phyloP scores from a whole-genome alignment of 2,888 invertebrate genomes.

The Caenorhabditis imperialis region DNA sequence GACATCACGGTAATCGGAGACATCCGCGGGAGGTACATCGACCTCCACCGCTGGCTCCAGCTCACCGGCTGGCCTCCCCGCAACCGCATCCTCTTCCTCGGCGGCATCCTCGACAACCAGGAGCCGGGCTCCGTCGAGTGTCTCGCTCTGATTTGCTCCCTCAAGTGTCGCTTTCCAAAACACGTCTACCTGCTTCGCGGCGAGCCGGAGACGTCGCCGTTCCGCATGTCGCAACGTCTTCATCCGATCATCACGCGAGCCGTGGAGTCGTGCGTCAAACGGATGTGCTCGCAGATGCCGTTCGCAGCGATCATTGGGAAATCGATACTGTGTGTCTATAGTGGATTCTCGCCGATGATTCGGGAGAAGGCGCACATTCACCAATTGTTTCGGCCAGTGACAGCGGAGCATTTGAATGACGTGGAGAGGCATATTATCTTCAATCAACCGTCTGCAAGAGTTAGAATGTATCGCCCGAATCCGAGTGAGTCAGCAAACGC shows the following conservation, averaged over 20 bases:
- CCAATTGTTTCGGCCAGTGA: constrained; percentile 44
- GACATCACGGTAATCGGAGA: constrained; percentile 56
- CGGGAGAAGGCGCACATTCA: constrained; percentile 30
- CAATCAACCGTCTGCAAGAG: constrained; percentile 51
- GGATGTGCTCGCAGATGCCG: constrained; percentile 61
- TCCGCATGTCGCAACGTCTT: constrained; percentile 48
- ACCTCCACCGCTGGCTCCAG: constrained; percentile 61
- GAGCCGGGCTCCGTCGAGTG: constrained; percentile 57
- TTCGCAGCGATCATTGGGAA: constrained; percentile 57
- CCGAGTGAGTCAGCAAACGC: too few relatives aligned
- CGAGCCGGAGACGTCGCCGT: constrained; percentile 54
- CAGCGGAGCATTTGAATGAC: constrained; percentile 24
- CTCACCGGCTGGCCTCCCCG: constrained; percentile 64
- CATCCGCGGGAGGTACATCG: constrained; percentile 57
- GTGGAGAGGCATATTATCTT: constrained; percentile 55
- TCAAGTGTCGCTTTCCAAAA: constrained; percentile 60
- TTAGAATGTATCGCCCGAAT: constrained; percentile 58
- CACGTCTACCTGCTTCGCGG: constrained; percentile 60
- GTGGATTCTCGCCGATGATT: constrained; percentile 59
- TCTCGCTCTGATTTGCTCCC: constrained; percentile 54
- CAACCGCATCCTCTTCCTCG: constrained; percentile 58
- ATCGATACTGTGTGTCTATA: constrained; percentile 54
- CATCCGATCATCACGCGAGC: constrained; percentile 37
- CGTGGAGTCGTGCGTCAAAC: constrained; percentile 44
- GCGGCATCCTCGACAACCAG: constrained; percentile 54